These are phyloP conservation scores for Anableps anableps DNA, from an alignment of 2,797 vertebrate genomes.

Conservation along the genomic window DNA sequence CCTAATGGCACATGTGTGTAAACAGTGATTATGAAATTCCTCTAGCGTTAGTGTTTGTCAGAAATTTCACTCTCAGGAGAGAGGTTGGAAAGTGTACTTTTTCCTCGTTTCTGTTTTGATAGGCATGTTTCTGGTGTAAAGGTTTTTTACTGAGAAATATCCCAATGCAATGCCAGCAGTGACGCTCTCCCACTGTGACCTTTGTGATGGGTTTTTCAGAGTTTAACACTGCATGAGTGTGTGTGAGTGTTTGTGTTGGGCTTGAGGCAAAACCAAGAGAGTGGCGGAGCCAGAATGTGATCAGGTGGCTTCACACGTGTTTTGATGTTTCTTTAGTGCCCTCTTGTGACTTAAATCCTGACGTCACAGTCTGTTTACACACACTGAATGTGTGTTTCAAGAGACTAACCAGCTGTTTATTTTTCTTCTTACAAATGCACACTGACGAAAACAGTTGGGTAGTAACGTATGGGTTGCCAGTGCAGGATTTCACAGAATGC, in stretches of 20 bases:
- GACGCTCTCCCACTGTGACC: slow-evolving; percentile 35
- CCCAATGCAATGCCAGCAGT: slow-evolving; percentile 36
- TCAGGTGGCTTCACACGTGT: slow-evolving; percentile 30
- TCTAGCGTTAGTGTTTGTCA: slow-evolving; percentile 29
- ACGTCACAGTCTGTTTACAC: slow-evolving; percentile 52
- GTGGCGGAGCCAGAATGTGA: slow-evolving; percentile 52
- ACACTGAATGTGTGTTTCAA: slow-evolving; percentile 21
- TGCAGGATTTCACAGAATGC: background rate
- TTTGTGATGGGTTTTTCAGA: slow-evolving; percentile 53
- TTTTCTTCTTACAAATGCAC: background rate
- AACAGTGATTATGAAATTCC: slow-evolving; percentile 46
- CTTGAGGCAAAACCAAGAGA: slow-evolving; percentile 45
- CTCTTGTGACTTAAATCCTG: slow-evolving; percentile 35
- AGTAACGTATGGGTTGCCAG: background rate
- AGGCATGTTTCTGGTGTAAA: slow-evolving; percentile 56
- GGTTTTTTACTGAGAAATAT: slow-evolving; percentile 52
- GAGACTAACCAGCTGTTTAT: background rate
- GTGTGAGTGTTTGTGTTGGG: background rate
- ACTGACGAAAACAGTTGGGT: background rate
- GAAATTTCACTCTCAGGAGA: slow-evolving; percentile 20
- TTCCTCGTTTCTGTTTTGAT: slow-evolving; percentile 4
- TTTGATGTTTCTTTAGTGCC: slow-evolving; percentile 49
- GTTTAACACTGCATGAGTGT: slow-evolving; percentile 35
- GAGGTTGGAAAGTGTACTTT: slow-evolving; percentile 28
- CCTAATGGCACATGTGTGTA: slow-evolving; percentile 29